Conservation (phyloP, 2,797 vertebrate species). For the Stomatorhinus walkeri region DNA sequence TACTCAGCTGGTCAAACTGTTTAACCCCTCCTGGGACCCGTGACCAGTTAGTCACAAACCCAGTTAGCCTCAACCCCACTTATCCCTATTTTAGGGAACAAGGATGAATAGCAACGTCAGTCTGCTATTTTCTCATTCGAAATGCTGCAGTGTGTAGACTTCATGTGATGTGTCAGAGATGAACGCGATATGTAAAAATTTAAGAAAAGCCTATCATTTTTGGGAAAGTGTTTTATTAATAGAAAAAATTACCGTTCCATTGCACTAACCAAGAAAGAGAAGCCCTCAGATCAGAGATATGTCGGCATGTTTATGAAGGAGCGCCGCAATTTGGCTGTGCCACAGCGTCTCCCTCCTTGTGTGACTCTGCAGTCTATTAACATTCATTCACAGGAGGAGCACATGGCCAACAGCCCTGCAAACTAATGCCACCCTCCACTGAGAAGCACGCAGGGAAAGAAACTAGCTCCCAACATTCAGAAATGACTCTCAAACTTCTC, state of each 20-base stretch:
- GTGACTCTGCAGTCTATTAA: neutral
- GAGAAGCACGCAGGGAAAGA: neutral
- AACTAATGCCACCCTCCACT: neutral
- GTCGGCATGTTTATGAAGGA: neutral
- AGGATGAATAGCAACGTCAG: neutral
- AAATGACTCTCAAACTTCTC: neutral
- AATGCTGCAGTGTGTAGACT: neutral
- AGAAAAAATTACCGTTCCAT: neutral
- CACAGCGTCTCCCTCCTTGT: neutral
- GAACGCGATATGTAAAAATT: neutral
- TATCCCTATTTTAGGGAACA: neutral
- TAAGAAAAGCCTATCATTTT: neutral
- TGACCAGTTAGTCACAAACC: neutral
- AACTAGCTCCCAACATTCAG: neutral
- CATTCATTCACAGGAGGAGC: neutral
- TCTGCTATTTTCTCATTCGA: neutral
- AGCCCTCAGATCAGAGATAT: conserved; percentile 1
- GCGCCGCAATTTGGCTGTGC: neutral
- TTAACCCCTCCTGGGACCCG: neutral
- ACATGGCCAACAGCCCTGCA: neutral
- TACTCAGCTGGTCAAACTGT: neutral
- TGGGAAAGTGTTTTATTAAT: neutral
- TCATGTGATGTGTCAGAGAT: neutral
- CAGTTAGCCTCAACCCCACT: neutral
- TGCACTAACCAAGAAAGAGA: neutral